These are phyloP conservation scores for Dromococcyx pavoninus DNA, from an alignment of 2,797 vertebrate genomes.

Conservation along the genomic window DNA sequence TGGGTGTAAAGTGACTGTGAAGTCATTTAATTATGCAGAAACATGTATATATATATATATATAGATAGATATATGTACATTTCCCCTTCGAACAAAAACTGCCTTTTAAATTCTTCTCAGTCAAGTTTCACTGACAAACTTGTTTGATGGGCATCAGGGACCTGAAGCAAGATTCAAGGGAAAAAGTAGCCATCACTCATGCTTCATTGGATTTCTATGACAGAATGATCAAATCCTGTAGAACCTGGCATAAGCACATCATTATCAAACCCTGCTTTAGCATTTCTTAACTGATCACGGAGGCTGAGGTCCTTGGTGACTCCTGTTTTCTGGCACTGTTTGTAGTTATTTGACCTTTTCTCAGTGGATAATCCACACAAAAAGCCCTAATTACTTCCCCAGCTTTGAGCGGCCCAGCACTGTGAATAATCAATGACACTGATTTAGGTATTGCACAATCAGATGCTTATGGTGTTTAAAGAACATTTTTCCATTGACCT, in stretches of 20 bases:
- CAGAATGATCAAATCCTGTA: constrained; percentile 82
- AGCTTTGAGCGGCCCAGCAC: constrained; percentile 86
- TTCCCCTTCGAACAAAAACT: constrained; percentile 63
- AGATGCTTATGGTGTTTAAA: constrained; percentile 83
- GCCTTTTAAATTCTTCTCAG: constrained; percentile 80
- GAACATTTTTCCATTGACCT: constrained; percentile 86
- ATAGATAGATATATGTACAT: constrained; percentile 9
- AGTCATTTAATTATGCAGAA: background rate
- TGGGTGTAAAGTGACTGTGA: background rate
- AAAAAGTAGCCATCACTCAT: constrained; percentile 83
- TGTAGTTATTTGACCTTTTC: constrained; percentile 98
- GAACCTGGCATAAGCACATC: constrained; percentile 82
- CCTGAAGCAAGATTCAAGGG: constrained; percentile 75
- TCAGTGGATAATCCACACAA: constrained; percentile 95
- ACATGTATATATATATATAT: background rate
- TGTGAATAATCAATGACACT: constrained; percentile 95
- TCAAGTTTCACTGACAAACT: constrained; percentile 80
- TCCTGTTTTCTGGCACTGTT: constrained; percentile 86
- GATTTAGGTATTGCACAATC: constrained; percentile 93
- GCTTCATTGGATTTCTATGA: constrained; percentile 85
- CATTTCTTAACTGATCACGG: constrained; percentile 82
- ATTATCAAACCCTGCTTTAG: constrained; percentile 84
- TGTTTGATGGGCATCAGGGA: constrained; percentile 81
- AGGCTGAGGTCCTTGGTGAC: constrained; percentile 80
- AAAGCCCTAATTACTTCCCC: constrained; percentile 99